Conservation (phyloP, 2,797 vertebrate genomes). For the Molossus molossus region DNA sequence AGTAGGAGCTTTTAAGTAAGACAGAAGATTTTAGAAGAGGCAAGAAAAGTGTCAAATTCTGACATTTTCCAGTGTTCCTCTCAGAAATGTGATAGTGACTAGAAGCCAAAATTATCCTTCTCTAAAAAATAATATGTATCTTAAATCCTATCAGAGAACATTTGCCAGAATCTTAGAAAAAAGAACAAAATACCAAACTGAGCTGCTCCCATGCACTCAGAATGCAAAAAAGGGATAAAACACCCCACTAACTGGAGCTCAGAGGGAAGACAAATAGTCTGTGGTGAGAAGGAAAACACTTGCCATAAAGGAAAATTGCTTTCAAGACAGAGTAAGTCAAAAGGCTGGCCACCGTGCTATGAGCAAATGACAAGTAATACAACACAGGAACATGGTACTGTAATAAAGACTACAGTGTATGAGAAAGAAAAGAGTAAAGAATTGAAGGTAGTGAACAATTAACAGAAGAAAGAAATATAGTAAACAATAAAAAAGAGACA, state of each 20-base stretch:
- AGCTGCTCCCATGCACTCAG: background rate
- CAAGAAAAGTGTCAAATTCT: background rate
- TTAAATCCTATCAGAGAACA: background rate
- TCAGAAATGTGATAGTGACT: background rate
- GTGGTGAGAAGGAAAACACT: background rate
- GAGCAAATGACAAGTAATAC: background rate
- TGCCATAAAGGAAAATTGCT: background rate
- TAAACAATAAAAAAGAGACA: background rate
- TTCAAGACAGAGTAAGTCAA: background rate
- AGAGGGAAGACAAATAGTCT: background rate
- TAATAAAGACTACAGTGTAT: background rate
- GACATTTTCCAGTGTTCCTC: background rate
- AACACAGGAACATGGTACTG: accelerated
- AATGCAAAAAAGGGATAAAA: background rate
- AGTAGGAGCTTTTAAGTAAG: background rate
- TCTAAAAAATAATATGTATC: background rate
- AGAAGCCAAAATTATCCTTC: conserved; percentile 31
- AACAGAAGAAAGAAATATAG: background rate
- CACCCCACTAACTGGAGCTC: accelerated
- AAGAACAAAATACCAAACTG: background rate
- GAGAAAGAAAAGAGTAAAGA: background rate
- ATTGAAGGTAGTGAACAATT: background rate
- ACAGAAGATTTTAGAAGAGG: background rate
- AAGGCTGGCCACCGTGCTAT: background rate
- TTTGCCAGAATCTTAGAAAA: background rate